Conservation (phyloP, 1,140 invertebrate genomes). For the Andrena cerasifolii region DNA sequence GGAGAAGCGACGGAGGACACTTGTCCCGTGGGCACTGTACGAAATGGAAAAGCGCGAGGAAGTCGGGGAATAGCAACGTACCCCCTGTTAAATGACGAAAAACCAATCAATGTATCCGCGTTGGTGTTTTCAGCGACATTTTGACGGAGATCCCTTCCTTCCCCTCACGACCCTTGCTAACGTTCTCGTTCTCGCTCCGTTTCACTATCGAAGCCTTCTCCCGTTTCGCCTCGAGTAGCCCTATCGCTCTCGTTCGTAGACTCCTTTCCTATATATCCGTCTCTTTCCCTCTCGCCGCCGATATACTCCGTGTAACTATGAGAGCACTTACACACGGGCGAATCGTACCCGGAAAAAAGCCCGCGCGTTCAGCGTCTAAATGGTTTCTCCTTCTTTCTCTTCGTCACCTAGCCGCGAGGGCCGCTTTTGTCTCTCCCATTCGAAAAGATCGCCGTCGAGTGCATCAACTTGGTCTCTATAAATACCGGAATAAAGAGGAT, state of each 20-base stretch:
- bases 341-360: conserved; percentile 53
- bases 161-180: conserved; percentile 27
- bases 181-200: conserved; percentile 60
- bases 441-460: background rate
- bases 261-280: background rate
- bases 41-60: conserved; percentile 11
- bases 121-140: conserved; percentile 76
- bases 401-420: background rate
- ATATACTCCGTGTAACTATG: conserved; percentile 50
- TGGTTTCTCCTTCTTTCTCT: background rate
- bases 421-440: conserved; percentile 30
- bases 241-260: conserved; percentile 12
- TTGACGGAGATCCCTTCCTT: conserved; percentile 67
- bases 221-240: conserved; percentile 14
- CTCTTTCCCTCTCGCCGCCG: conserved; percentile 18
- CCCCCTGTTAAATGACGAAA: conserved; percentile 56
- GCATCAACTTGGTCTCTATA: conserved; percentile 14
- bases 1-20: background rate
- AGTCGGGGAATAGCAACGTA: conserved; percentile 49
- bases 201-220: conserved; percentile 44
- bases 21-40: background rate
- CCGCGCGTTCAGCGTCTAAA: conserved; percentile 35
- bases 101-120: conserved; percentile 71
- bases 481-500: conserved; percentile 39
- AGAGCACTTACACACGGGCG: conserved; percentile 46